phyloP scores from a whole-genome alignment of 2,113 vertebrate genomes.

The Baryphthengus martii region DNA sequence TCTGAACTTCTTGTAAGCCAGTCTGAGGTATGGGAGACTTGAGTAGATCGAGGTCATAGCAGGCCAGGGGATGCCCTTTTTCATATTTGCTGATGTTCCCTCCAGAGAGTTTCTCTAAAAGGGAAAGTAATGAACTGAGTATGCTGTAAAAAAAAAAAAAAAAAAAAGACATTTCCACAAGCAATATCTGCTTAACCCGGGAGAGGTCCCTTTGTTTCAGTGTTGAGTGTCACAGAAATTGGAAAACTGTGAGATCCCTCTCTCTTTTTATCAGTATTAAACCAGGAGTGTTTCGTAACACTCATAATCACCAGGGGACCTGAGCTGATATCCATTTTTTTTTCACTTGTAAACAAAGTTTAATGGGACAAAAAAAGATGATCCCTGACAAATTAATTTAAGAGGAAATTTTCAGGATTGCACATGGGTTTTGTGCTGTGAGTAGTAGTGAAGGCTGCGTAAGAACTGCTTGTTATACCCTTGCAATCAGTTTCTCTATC shows the following conservation, averaged over 20 bases:
- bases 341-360: neutral
- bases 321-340: neutral
- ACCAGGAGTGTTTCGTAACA: neutral
- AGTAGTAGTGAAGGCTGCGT: neutral
- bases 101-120: neutral
- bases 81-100: neutral
- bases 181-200: neutral
- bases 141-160: neutral
- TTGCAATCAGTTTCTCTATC: neutral
- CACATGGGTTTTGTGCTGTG: neutral
- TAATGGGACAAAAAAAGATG: neutral
- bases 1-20: slow-evolving; percentile 90
- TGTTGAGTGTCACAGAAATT: neutral
- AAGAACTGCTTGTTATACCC: neutral
- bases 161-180: neutral
- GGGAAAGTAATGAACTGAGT: neutral
- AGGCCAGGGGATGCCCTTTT: neutral
- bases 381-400: neutral
- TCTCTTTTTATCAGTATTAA: neutral
- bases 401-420: neutral
- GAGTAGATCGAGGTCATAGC: neutral
- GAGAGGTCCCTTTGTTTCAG: neutral
- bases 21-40: slow-evolving; percentile 77
- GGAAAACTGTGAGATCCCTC: neutral
- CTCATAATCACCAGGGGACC: neutral